Conservation (phyloP, 2,888 invertebrate genomes). For the Cordilura impudica region DNA sequence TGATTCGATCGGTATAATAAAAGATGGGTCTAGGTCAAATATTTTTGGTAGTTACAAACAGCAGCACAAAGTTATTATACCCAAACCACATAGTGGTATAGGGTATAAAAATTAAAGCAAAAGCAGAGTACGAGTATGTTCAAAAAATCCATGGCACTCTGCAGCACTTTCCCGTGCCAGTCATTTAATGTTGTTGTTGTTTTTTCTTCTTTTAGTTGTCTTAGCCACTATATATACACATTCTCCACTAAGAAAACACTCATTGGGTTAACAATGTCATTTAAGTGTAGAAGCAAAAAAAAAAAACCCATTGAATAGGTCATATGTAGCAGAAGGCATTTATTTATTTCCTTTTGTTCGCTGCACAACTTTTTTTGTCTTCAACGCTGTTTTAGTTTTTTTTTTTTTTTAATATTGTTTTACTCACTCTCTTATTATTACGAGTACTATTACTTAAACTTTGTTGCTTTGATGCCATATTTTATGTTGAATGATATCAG, state of each 20-base stretch:
- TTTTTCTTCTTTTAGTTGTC: background rate
- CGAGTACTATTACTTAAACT: too few relatives aligned
- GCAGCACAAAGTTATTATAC: too few relatives aligned
- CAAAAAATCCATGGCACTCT: background rate
- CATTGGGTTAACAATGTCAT: constrained; percentile 36
- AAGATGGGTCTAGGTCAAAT: too few relatives aligned
- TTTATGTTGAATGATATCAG: constrained; percentile 16
- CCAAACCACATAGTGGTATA: too few relatives aligned
- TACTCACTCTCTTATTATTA: too few relatives aligned
- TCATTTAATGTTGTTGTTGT: background rate
- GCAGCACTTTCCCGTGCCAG: background rate
- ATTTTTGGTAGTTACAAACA: too few relatives aligned
- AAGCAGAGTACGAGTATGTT: too few relatives aligned
- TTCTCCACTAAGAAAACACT: background rate
- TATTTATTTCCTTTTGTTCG: background rate
- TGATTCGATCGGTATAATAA: too few relatives aligned
- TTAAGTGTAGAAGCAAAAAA: background rate
- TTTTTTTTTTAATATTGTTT: too few relatives aligned
- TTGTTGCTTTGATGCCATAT: background rate
- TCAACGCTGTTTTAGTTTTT: background rate
- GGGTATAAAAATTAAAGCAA: too few relatives aligned
- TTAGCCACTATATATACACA: too few relatives aligned
- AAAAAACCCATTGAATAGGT: background rate
- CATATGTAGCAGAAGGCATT: background rate
- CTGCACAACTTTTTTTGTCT: background rate